Base-by-base conservation (phyloP, 1,140 invertebrate genomes). In the Sinonovacula constricta region DNA sequence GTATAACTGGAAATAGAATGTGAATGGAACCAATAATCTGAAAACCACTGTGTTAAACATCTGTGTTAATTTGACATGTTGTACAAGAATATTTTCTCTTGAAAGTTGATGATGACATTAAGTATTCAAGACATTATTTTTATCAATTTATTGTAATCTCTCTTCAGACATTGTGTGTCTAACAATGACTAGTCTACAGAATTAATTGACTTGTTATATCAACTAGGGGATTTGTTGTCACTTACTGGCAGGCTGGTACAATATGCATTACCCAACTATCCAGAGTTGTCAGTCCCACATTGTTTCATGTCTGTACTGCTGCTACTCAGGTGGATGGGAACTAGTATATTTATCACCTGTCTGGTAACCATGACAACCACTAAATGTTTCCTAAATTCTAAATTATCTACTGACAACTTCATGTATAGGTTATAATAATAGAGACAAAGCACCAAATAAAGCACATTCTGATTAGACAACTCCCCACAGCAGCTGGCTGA, bases 31-130 rank as follows among this genome's bases (percentile, higher is more conserved):
- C n/a, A n/a, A n/a, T n/a, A n/a, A n/a, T n/a, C n/a, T n/a, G 28
- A 71, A 7, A 18, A 75, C 22, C n/a, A 39, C 57, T 49, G 45
- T 33, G 14, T 62, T 24, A 36, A 60, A 31, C 39, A 45, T 79
- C 15, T 34, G 24, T 59, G 5, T 30, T 28, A 18, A n/a, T 36
- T 49, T 74, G 56, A 7, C 15, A 28, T 22, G 24, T 15, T 67
- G 2, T 54, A 14, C n/a, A 24, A 24, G 1, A 2, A 53, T 53
- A 1, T n/a, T 53, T 53, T 2, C n/a, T 53, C 2, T 2, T n/a
- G 26, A 53, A 53, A n/a, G 51, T 53, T 18, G 2, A 53, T n/a
- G 3, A 53, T 53, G 26, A 53, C 51, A 53, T 53, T 49, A 10
- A 49, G 45, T 49, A 49, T 10, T 10, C 45, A 10, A 49, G 10